These are phyloP conservation scores for Patella pellucida DNA, from an alignment of 2,888 invertebrate species.

Conservation along the genomic window DNA sequence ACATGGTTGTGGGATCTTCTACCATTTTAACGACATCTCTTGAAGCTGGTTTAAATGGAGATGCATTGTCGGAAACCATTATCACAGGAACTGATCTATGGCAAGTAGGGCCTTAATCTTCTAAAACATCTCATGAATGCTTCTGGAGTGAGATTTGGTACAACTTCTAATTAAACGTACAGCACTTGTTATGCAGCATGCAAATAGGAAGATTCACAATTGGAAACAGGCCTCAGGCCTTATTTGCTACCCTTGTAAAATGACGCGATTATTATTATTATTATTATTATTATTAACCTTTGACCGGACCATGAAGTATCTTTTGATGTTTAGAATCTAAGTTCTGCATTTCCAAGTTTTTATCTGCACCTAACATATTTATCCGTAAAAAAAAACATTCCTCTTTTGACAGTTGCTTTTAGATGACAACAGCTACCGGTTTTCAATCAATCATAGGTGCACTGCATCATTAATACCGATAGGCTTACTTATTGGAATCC, in stretches of 20 bases:
- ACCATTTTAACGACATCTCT: not conserved
- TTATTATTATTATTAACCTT: no score
- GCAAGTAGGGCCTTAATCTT: slow-evolving; percentile 13
- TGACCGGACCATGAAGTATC: not conserved
- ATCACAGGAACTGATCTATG: slow-evolving; percentile 1
- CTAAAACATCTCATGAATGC: slow-evolving; percentile 19
- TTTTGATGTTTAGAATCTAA: not conserved
- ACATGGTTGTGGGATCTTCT: not conserved
- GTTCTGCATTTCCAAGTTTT: no score
- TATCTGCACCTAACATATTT: no score
- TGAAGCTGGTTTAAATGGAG: slow-evolving; percentile 17
- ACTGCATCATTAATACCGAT: no score
- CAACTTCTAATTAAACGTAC: slow-evolving; percentile 17
- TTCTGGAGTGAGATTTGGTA: not conserved
- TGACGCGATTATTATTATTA: no score
- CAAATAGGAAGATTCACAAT: slow-evolving; percentile 18
- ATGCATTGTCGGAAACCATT: slow-evolving; percentile 19
- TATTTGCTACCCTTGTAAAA: no score
- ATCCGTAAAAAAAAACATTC: no score
- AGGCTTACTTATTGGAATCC: no score
- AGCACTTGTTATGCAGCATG: slow-evolving; percentile 10
- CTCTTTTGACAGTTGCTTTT: no score
- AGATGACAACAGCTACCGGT: no score
- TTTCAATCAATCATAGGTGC: no score
- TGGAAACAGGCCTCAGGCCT: no score